Base-by-base conservation (phyloP, 2,888 invertebrate genomes). In the Sisyra nigra region DNA sequence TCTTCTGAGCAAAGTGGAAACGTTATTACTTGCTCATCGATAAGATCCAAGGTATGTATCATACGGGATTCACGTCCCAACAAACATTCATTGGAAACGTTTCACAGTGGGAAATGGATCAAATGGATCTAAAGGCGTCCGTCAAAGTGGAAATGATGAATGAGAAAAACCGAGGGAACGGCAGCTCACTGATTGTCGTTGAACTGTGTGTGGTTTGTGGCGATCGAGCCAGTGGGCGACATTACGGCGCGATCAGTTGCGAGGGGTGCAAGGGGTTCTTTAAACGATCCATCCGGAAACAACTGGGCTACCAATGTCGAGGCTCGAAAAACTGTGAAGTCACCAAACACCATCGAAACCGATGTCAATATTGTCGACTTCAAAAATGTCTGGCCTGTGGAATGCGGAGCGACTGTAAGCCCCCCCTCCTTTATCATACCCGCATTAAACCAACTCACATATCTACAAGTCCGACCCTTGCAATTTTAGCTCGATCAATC, bases 181-280 rank as follows among this genome's bases (percentile, higher is more conserved):
- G 54, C 14, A 59, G 56, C 49, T 62, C 63, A 42, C 58, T 74
- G 51, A 67, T 81, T 4, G 76, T 80, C 1, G 64, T 82, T 52
- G 93, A 94, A 62, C 69, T 91, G 41, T 96, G 94, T 62, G 83
- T 94, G 13, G 94, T 96, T 18, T 96, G 94, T 58, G 94, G 94
- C 0, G 94, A 96, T 61, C 72, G 93, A 47, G 94, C 94, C 8
- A 93, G 93, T 24, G 94, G 93, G 13, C 76, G 93, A 43, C 94
- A 94, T 57, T 94, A 94, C 65, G 94, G 94, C 43, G 89, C 87
- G 40, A 80, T 82, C 48, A 88, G 88, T 54, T 91, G 89, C 67
- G 89, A 89, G 69, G 94, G 96, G 3, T 97, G 96, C 63, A 97
- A 97, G 63, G 94, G 94, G 0, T 97, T 97, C 68, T 97, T 97